These are phyloP conservation scores for Pelusios castaneus DNA, from an alignment of 2,113 vertebrate genomes.

Conservation along the genomic window DNA sequence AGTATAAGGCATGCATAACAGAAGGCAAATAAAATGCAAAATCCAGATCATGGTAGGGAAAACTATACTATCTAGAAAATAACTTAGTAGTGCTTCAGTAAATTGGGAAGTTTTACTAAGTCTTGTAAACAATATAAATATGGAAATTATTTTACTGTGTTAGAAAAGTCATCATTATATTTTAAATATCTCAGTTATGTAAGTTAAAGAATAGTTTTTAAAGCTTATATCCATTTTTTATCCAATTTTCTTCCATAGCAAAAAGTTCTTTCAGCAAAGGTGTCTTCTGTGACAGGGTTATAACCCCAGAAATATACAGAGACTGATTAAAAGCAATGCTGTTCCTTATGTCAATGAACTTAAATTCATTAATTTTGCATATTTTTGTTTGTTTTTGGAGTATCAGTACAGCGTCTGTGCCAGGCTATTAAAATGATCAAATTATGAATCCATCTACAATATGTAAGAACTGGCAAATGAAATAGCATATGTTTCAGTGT, in stretches of 20 bases:
- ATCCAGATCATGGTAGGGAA: neutral
- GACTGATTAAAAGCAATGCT: constrained; percentile 21
- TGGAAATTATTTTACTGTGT: neutral
- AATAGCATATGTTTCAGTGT: constrained; percentile 30
- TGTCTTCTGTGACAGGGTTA: neutral
- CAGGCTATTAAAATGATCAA: constrained; percentile 32
- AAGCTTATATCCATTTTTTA: neutral
- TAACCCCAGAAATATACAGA: neutral
- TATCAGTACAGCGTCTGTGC: constrained; percentile 15
- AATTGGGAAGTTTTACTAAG: neutral
- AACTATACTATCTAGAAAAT: neutral
- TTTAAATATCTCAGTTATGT: neutral
- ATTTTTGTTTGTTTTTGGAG: constrained; percentile 40
- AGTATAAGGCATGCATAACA: neutral
- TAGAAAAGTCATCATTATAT: neutral
- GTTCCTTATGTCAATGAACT: constrained; percentile 35
- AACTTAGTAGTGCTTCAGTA: neutral
- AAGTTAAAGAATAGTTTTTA: neutral
- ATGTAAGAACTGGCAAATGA: constrained; percentile 35
- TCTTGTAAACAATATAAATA: neutral
- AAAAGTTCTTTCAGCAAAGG: neutral
- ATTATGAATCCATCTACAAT: constrained; percentile 20
- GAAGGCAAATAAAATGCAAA: neutral
- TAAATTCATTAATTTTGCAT: constrained; percentile 32
- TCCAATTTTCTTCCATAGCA: neutral